These are phyloP conservation scores for Patella vulgata DNA, from an alignment of 1,140 invertebrate species.

Conservation along the genomic window DNA sequence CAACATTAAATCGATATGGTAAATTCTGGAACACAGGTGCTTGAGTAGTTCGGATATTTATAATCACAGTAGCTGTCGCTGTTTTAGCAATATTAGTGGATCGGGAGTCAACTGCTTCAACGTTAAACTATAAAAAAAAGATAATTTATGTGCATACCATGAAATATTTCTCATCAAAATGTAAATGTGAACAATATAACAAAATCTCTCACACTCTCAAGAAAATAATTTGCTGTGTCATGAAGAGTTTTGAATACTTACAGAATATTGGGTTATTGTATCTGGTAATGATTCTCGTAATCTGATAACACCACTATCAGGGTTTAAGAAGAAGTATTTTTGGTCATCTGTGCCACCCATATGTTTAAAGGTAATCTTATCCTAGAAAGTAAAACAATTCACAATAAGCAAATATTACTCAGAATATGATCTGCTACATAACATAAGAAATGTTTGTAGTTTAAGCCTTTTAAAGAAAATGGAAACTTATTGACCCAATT, in stretches of 20 bases:
- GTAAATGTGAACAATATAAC: not conserved
- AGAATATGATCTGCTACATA: not conserved
- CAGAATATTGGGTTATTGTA: conserved; percentile 16
- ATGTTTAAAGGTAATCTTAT: conserved; percentile 33
- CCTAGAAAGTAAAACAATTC: conserved; percentile 22
- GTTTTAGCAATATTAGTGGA: conserved; percentile 5
- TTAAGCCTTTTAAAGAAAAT: too few relatives aligned
- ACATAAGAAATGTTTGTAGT: too few relatives aligned
- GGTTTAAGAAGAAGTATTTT: conserved; percentile 47
- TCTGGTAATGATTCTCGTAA: conserved; percentile 11
- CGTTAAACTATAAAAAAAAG: conserved; percentile 37
- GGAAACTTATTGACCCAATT: too few relatives aligned
- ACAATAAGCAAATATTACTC: not conserved
- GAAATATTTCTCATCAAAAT: not conserved
- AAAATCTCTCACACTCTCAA: too few relatives aligned
- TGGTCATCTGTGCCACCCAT: conserved; percentile 25
- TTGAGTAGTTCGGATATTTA: conserved; percentile 20
- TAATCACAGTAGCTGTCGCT: conserved; percentile 26
- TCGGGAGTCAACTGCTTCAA: conserved; percentile 28
- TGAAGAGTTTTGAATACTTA: too few relatives aligned
- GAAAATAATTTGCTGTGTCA: too few relatives aligned
- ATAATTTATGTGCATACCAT: not conserved
- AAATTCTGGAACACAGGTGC: conserved; percentile 38
- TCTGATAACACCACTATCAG: conserved; percentile 40
- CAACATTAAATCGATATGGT: conserved; percentile 31